Conservation (phyloP, 2,888 invertebrate species). For the Blastobasis lacticolella region DNA sequence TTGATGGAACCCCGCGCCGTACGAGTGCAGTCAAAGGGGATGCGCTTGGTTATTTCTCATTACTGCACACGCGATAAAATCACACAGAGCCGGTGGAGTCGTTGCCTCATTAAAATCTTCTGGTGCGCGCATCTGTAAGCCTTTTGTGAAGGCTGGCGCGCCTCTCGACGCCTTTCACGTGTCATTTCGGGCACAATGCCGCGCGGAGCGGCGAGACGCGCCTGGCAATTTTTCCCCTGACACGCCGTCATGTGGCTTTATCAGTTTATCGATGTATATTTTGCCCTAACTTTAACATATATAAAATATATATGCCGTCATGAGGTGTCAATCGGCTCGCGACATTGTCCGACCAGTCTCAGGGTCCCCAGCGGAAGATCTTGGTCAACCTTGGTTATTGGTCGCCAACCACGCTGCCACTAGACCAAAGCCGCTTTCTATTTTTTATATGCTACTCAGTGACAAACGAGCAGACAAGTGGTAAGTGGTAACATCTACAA, state of each 20-base stretch:
- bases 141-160: slow-evolving; percentile 66
- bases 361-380: no score
- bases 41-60: slow-evolving; percentile 73
- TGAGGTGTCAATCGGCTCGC: no score
- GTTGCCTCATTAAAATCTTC: slow-evolving; percentile 75
- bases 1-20: slow-evolving; percentile 36
- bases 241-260: slow-evolving; percentile 47
- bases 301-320: no score
- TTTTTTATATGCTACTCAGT: no score
- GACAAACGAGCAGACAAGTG: no score
- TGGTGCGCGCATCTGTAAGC: slow-evolving; percentile 72
- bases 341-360: no score
- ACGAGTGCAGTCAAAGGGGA: slow-evolving; percentile 63
- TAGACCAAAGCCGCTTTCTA: no score
- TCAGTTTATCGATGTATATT: slow-evolving; percentile 51
- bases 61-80: slow-evolving; percentile 71
- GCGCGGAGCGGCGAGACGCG: slow-evolving; percentile 31
- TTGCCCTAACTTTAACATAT: slow-evolving; percentile 13
- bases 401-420: no score
- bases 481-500: no score
- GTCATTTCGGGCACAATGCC: slow-evolving; percentile 70
- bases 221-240: slow-evolving; percentile 55
- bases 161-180: slow-evolving; percentile 70
- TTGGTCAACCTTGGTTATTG: no score
- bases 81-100: slow-evolving; percentile 52